A percentile compares a stretch with the other conserved stretches of the same genome.
These are phyloP conservation scores for Lota lota DNA, from an alignment of 2,113 vertebrate genomes.

Conservation along the genomic window DNA sequence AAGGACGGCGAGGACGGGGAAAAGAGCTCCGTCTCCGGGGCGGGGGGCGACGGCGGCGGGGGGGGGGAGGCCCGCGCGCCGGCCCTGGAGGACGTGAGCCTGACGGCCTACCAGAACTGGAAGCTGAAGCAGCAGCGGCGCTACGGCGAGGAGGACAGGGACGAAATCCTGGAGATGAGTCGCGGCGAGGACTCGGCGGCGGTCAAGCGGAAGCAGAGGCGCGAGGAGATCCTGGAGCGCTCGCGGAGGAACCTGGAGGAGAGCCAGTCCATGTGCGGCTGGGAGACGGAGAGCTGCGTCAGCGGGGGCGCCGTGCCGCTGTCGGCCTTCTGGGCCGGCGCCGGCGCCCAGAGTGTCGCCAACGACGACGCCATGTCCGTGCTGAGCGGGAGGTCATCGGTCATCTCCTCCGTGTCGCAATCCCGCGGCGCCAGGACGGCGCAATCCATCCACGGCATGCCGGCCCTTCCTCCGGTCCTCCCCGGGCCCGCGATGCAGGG, in stretches of 20 bases:
- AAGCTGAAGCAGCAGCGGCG: constrained; percentile 88
- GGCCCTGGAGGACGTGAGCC: constrained; percentile 74
- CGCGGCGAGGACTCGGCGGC: constrained; percentile 77
- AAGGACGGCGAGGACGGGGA: constrained; percentile 67
- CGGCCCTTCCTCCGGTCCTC: constrained; percentile 39
- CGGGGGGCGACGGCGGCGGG: constrained; percentile 58
- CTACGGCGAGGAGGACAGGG: constrained; percentile 78
- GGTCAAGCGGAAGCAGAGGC: constrained; percentile 81
- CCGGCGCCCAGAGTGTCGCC: constrained; percentile 43
- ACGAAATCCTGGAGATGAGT: constrained; percentile 82
- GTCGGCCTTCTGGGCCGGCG: constrained; percentile 81
- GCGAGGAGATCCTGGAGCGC: constrained; percentile 86
- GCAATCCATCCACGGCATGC: constrained; percentile 5
- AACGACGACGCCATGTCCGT: constrained; percentile 80
- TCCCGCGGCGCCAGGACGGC: constrained; percentile 52
- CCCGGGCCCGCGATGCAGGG: constrained; percentile 71
- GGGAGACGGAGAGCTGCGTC: constrained; percentile 79
- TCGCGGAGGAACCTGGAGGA: constrained; percentile 86
- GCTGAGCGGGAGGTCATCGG: constrained; percentile 78
- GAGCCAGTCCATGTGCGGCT: constrained; percentile 86
- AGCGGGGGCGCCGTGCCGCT: constrained; percentile 82
- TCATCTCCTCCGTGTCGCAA: constrained; percentile 70
- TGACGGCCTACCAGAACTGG: constrained; percentile 93
- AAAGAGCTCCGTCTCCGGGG: constrained; percentile 33
- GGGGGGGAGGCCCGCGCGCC: constrained; percentile 43